A percentile compares a stretch with the other conserved stretches of the same genome.
Evolutionary conservation across 2,113 vertebrate genomes (phyloP).

Genomic region (Cairina moschata): DNA sequence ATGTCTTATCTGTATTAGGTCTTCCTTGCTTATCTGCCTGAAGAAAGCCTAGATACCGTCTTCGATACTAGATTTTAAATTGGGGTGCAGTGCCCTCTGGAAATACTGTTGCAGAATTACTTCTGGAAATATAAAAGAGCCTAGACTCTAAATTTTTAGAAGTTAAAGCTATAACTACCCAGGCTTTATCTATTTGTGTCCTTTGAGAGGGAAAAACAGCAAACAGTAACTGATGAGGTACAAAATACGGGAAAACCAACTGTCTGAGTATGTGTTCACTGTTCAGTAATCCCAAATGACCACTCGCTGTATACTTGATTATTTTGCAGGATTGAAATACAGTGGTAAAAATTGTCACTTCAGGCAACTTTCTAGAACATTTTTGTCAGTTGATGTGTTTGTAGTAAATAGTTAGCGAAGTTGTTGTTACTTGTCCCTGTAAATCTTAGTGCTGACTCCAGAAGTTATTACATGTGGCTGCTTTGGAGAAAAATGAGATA

Average conservation of each 20-base stretch:
- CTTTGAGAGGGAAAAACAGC: background rate
- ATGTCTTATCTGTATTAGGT: background rate
- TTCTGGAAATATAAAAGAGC: background rate
- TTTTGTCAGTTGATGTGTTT: background rate
- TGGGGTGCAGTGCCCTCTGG: background rate
- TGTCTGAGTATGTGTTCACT: background rate
- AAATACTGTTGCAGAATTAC: background rate
- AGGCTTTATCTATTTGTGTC: background rate
- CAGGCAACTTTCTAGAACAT: background rate
- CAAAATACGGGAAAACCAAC: background rate
- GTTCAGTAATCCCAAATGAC: background rate
- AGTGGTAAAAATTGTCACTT: background rate
- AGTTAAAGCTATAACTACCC: background rate
- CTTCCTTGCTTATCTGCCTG: background rate
- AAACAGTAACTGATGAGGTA: background rate
- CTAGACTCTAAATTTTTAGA: background rate
- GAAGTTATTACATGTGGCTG: background rate
- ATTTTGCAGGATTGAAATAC: background rate
- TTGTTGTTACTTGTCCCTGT: background rate
- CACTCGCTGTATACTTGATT: background rate
- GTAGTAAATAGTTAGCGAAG: background rate
- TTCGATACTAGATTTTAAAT: conserved; percentile 5
- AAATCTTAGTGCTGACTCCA: background rate
- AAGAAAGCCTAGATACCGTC: background rate
- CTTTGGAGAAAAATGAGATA: background rate